phyloP scores from a whole-genome alignment of 2,797 vertebrate genomes.

The Thunnus albacares region DNA sequence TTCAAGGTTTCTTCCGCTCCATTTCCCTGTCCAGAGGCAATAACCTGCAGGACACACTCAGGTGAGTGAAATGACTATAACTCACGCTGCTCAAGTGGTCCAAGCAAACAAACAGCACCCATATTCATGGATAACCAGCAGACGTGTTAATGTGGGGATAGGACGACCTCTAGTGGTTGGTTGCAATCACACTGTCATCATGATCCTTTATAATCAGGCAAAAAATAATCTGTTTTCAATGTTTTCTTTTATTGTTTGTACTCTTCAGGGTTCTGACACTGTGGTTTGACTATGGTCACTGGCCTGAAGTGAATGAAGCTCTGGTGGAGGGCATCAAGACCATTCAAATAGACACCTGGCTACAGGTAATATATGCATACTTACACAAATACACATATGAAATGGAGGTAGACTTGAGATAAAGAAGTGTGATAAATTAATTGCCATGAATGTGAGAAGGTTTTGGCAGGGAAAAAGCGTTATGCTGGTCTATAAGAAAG shows the following conservation, averaged over 20 bases:
- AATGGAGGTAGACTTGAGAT: not conserved
- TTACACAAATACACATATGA: not conserved
- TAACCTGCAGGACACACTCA: constrained; percentile 97
- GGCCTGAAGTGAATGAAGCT: constrained; percentile 98
- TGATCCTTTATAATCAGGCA: not conserved
- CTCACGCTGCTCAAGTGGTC: not conserved
- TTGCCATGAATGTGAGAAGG: not conserved
- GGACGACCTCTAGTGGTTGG: constrained; percentile 79
- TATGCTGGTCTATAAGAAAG: not conserved
- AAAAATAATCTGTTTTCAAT: not conserved
- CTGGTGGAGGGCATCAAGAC: constrained; percentile 99
- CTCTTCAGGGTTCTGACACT: constrained; percentile 93
- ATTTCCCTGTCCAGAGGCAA: constrained; percentile 98
- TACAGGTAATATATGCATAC: constrained; percentile 88
- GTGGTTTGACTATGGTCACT: constrained; percentile 99
- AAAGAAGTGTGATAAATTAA: not conserved
- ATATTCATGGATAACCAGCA: not conserved
- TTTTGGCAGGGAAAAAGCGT: not conserved
- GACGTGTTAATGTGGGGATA: constrained; percentile 33
- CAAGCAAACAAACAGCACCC: not conserved
- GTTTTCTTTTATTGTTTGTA: not conserved
- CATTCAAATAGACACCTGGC: constrained; percentile 99
- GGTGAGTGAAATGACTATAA: constrained; percentile 80
- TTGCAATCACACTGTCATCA: not conserved
- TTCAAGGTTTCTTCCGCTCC: constrained; percentile 98